Base-by-base conservation (phyloP, 2,797 vertebrate species). In the Octomys mimax region DNA sequence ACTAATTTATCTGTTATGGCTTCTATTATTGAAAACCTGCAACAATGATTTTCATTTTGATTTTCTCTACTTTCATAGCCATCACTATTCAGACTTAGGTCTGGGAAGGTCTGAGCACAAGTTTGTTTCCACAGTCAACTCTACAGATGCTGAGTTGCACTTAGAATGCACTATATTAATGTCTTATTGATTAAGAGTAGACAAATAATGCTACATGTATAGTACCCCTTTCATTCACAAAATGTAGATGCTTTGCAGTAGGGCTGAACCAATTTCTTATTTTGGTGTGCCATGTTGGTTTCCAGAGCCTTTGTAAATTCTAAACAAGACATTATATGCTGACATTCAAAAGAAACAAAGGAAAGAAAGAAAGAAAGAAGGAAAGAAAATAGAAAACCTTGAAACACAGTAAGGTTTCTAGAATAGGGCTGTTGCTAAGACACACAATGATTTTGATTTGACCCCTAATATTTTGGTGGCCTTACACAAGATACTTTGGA, bases 251-350 rank as follows among this genome's bases (percentile, higher is more conserved):
- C 4, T 49, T 21, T 70, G 64, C 62, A 82, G 31, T 11, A 78
- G 91, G 82, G 13, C 54, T n/a, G 77, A 81, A 16, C 3, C 33
- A 73, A 6, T 86, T 90, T 26, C 42, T 90, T 82, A 26, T 59
- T 86, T 88, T 88, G 52, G 83, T 92, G 24, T 52, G 49, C 57
- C 21, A 18, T 39, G 26, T 31, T 92, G 26, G 59, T 85, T 97
- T 82, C 39, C 31, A 85, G 62, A 86, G 62, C 24, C 78, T 85
- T 18, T 16, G 61, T 91, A 46, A 87, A 61, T 71, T 91, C 49
- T 64, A 71, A 89, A 73, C 42, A 31, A 91, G 42, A 79, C 0
- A 21, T 22, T 31, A 86, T 91, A 11, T n/a, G 59, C 2, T 33
- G 33, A 4, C 2, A 88, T 39, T 96, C 71, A 66, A 26, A 66